phyloP scores from a whole-genome alignment of 2,888 invertebrate genomes.

The Scaptomyza polygonia region DNA sequence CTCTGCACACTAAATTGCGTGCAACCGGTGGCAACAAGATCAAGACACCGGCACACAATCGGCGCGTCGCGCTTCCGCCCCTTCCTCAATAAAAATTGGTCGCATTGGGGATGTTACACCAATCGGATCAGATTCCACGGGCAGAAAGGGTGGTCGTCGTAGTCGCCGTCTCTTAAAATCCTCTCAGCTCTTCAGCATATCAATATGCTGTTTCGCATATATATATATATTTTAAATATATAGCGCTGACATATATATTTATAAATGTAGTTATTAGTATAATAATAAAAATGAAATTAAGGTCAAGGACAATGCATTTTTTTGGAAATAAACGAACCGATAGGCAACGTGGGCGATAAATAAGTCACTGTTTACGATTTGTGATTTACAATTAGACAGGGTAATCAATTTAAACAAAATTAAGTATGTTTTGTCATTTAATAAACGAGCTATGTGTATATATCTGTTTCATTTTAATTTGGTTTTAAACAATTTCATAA shows the following conservation, averaged over 20 bases:
- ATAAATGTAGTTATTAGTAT: too few relatives aligned
- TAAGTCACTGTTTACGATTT: neutral
- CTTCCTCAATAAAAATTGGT: slow-evolving; percentile 99
- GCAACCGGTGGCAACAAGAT: slow-evolving; percentile 99
- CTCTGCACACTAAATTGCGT: slow-evolving; percentile 98
- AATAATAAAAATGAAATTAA: too few relatives aligned
- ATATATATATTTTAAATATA: neutral
- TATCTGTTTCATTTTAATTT: neutral
- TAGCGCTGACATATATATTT: slow-evolving; percentile 26
- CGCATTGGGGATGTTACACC: slow-evolving; percentile 99
- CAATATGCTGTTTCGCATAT: too few relatives aligned
- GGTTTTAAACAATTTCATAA: neutral
- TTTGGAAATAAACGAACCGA: neutral
- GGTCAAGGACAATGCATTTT: slow-evolving; percentile 3
- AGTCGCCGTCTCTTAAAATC: slow-evolving; percentile 96
- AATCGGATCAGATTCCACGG: slow-evolving; percentile 99
- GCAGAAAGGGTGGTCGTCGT: slow-evolving; percentile 99
- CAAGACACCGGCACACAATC: slow-evolving; percentile 99
- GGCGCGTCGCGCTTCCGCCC: slow-evolving; percentile 98
- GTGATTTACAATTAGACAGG: neutral
- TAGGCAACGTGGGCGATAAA: slow-evolving; percentile 2
- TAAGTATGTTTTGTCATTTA: neutral
- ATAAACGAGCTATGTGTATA: neutral
- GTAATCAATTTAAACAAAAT: too few relatives aligned
- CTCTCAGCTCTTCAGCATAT: neutral